These are phyloP conservation scores for Falco berigora DNA, from an alignment of 2,797 vertebrate genomes.

Conservation along the genomic window DNA sequence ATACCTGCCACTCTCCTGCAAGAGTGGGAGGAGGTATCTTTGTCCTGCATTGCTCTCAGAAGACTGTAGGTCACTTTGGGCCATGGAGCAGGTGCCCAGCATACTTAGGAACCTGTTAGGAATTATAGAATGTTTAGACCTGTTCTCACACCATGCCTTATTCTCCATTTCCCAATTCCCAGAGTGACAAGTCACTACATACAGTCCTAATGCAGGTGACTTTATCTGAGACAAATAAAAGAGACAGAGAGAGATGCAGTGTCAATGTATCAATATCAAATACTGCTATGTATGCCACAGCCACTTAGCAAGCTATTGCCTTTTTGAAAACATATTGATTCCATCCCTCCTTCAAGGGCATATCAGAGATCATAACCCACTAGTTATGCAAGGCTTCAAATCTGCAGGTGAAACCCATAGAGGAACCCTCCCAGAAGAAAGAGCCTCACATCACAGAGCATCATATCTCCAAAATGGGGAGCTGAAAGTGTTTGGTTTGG, in stretches of 20 bases:
- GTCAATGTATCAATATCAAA: neutral
- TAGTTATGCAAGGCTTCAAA: neutral
- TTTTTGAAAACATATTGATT: neutral
- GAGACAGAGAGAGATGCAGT: neutral
- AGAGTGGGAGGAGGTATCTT: neutral
- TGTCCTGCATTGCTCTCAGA: neutral
- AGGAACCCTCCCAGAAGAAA: neutral
- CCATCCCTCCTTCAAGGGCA: neutral
- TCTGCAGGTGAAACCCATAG: neutral
- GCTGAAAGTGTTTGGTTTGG: neutral
- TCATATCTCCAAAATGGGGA: neutral
- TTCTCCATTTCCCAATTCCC: neutral
- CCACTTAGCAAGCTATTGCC: neutral
- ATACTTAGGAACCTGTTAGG: neutral
- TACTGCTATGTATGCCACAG: neutral
- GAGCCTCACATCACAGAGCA: neutral
- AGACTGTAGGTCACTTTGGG: neutral
- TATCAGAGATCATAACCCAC: neutral
- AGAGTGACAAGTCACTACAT: neutral
- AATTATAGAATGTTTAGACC: neutral
- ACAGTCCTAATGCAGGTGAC: neutral
- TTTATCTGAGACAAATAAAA: neutral
- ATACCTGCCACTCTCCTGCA: neutral
- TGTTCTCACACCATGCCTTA: neutral
- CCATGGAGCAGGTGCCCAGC: neutral